These are phyloP conservation scores for Phenganax subtilis DNA, from an alignment of 92 coral and sea anemone species.

Conservation along the genomic window DNA sequence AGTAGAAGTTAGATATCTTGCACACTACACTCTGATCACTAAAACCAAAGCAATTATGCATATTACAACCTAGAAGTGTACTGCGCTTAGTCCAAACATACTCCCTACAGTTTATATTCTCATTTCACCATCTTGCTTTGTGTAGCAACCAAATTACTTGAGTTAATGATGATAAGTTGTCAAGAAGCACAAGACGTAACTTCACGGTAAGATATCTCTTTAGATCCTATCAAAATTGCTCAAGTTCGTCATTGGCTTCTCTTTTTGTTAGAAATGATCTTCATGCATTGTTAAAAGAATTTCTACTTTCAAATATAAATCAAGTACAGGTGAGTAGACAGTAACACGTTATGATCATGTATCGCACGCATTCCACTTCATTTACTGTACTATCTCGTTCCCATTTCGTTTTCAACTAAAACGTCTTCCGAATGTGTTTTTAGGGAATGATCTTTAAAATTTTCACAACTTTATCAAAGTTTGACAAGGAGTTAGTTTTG, in stretches of 20 bases:
- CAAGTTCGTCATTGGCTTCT: background rate
- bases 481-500: slow-evolving; percentile 66
- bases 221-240: background rate
- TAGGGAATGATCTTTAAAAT: slow-evolving; percentile 84
- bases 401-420: background rate
- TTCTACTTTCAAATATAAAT: slow-evolving; percentile 63
- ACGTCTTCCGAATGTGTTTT: background rate
- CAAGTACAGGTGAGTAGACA: slow-evolving; percentile 63
- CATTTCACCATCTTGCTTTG: background rate
- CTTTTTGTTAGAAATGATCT: slow-evolving; percentile 55
- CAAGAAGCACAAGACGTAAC: slow-evolving; percentile 53
- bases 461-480: slow-evolving; percentile 61
- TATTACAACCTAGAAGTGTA: background rate
- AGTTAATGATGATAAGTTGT: slow-evolving; percentile 63
- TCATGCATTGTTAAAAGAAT: slow-evolving; percentile 62
- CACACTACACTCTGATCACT: too few relatives aligned
- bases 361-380: background rate
- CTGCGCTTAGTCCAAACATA: background rate
- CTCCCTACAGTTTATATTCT: background rate
- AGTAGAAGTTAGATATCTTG: background rate
- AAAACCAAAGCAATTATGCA: background rate
- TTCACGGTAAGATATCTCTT: slow-evolving; percentile 41
- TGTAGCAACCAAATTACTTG: slow-evolving; percentile 52
- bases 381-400: background rate
- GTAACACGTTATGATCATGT: background rate